These are phyloP conservation scores for Tauraco erythrolophus DNA, from an alignment of 2,113 vertebrate species.

Conservation along the genomic window DNA sequence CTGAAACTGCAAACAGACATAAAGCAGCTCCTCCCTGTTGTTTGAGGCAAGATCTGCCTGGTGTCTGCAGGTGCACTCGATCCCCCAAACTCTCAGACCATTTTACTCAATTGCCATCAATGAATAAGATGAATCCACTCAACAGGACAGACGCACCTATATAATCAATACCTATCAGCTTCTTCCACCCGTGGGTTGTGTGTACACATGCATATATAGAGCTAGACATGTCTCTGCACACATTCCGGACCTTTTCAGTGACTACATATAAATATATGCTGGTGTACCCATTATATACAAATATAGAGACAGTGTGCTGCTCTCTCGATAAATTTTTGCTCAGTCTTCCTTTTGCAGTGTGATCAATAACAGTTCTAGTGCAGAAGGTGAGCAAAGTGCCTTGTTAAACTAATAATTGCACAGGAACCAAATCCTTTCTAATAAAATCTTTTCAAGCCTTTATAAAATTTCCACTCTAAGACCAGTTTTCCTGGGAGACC, in stretches of 20 bases:
- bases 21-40: background rate
- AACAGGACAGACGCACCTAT: background rate
- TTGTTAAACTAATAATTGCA: slow-evolving; percentile 59
- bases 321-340: background rate
- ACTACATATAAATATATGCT: background rate
- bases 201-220: background rate
- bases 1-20: background rate
- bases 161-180: background rate
- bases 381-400: slow-evolving; percentile 8
- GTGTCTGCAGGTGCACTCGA: background rate
- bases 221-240: background rate
- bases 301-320: background rate
- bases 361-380: slow-evolving; percentile 34
- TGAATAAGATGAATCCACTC: background rate
- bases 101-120: background rate
- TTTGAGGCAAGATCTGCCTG: background rate
- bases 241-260: background rate
- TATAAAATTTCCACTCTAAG: slow-evolving; percentile 32
- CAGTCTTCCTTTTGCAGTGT: background rate
- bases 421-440: slow-evolving; percentile 38
- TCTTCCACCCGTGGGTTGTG: background rate
- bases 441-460: slow-evolving; percentile 58
- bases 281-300: background rate
- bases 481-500: slow-evolving; percentile 46
- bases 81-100: background rate